A percentile compares a stretch with the other conserved stretches of the same genome.
These are phyloP conservation scores for Bufo gargarizans DNA, from an alignment of 2,113 vertebrate genomes.

Conservation along the genomic window DNA sequence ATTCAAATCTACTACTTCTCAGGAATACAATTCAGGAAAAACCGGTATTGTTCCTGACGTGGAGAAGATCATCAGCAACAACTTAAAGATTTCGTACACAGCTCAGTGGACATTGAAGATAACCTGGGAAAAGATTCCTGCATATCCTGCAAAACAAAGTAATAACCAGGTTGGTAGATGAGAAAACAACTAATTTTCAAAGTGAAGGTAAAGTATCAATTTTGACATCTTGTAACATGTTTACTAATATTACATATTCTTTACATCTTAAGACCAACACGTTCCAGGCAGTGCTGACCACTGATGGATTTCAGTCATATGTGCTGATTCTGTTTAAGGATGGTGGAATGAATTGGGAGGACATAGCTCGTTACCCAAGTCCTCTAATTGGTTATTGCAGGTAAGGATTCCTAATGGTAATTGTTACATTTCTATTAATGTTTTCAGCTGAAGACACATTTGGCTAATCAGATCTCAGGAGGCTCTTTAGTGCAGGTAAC, in stretches of 20 bases:
- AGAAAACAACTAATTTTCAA: background rate
- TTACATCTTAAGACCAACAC: conserved; percentile 70
- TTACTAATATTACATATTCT: background rate
- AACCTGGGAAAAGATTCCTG: conserved; percentile 50
- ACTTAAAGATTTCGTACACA: conserved; percentile 64
- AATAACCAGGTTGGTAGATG: conserved; percentile 49
- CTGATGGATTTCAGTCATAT: conserved; percentile 71
- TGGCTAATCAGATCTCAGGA: too few relatives aligned
- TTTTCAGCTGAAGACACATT: too few relatives aligned
- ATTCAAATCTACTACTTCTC: background rate
- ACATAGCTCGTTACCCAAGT: background rate
- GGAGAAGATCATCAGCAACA: conserved; percentile 64
- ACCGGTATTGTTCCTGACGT: conserved; percentile 28
- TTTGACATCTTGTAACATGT: too few relatives aligned
- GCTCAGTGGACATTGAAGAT: conserved; percentile 64
- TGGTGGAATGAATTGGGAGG: conserved; percentile 72
- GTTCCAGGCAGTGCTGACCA: conserved; percentile 76
- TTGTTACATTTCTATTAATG: too few relatives aligned
- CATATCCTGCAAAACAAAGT: conserved; percentile 34
- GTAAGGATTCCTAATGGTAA: conserved; percentile 59
- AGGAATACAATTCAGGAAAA: background rate
- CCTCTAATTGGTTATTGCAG: conserved; percentile 76
- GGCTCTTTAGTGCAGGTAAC: too few relatives aligned
- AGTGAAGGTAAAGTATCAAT: background rate
- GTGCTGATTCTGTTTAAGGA: conserved; percentile 73